phyloP scores from a whole-genome alignment of 2,113 vertebrate species.

The Clarias macrocephalus region DNA sequence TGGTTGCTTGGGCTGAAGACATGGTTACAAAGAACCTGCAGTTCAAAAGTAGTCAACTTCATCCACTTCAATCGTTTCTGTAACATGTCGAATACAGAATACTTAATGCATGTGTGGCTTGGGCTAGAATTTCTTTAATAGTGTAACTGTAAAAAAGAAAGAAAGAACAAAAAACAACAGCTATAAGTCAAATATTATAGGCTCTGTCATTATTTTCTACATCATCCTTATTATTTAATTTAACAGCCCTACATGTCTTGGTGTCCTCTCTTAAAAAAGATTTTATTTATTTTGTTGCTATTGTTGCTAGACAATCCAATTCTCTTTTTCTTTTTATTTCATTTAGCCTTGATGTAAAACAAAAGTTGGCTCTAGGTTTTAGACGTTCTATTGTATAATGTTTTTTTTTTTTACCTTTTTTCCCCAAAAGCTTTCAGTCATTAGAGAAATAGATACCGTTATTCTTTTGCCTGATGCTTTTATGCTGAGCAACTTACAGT shows the following conservation, averaged over 20 bases:
- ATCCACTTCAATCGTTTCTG: no score
- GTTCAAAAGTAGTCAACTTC: no score
- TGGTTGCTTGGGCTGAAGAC: no score
- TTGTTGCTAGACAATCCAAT: not conserved
- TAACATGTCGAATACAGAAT: no score
- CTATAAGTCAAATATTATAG: not conserved
- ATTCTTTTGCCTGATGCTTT: constrained; percentile 3
- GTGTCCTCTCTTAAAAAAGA: not conserved
- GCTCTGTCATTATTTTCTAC: not conserved
- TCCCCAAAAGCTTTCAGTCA: not conserved
- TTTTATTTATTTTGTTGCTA: not conserved
- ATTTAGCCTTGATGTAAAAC: not conserved
- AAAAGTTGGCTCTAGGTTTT: not conserved
- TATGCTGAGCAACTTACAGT: constrained; percentile 4
- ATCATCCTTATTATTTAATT: not conserved
- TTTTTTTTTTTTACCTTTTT: not conserved
- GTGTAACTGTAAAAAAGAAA: not conserved
- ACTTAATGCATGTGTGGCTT: not conserved
- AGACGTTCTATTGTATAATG: not conserved
- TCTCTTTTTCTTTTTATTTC: not conserved
- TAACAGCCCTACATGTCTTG: not conserved
- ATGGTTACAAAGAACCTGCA: no score
- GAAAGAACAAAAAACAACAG: not conserved
- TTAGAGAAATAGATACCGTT: not conserved
- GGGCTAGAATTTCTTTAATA: not conserved